These are phyloP conservation scores for Pterophyllum scalare DNA, from an alignment of 2,113 vertebrate genomes.

Conservation along the genomic window DNA sequence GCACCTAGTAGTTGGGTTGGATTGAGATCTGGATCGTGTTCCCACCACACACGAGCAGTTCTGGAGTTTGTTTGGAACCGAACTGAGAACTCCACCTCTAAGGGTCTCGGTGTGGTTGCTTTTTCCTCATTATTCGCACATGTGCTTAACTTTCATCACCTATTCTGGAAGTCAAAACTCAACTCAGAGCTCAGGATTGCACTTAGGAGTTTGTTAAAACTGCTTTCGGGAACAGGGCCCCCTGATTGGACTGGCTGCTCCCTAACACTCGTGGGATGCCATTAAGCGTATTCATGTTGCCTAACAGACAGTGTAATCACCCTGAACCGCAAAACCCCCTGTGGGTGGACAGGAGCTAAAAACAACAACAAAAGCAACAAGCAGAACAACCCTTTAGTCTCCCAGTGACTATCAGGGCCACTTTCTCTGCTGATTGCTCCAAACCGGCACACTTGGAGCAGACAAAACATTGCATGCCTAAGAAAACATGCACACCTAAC, in stretches of 20 bases:
- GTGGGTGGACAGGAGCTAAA: conserved; percentile 38
- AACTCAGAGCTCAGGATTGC: not conserved
- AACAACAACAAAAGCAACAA: conserved; percentile 40
- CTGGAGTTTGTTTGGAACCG: not conserved
- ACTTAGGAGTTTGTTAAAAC: not conserved
- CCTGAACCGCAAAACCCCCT: conserved; percentile 49
- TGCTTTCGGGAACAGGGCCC: not conserved
- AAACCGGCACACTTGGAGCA: conserved; percentile 20
- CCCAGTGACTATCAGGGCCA: conserved; percentile 51
- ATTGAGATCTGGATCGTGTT: not conserved
- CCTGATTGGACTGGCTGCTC: conserved; percentile 44
- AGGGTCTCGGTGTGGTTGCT: not conserved
- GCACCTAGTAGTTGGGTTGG: not conserved
- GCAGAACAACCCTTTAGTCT: conserved; percentile 42
- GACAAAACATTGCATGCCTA: conserved; percentile 58
- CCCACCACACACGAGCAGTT: not conserved
- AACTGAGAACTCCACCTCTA: not conserved
- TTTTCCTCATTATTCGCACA: not conserved
- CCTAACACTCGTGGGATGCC: conserved; percentile 41
- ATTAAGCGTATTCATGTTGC: conserved; percentile 58
- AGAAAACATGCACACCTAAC: conserved; percentile 27
- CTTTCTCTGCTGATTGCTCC: conserved; percentile 65
- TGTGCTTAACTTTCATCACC: not conserved
- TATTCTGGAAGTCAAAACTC: not conserved
- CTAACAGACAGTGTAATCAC: conserved; percentile 75